A percentile compares a stretch with the other conserved stretches of the same genome.
phyloP scores from a whole-genome alignment of 2,113 vertebrate genomes.

The Strigops habroptila region DNA sequence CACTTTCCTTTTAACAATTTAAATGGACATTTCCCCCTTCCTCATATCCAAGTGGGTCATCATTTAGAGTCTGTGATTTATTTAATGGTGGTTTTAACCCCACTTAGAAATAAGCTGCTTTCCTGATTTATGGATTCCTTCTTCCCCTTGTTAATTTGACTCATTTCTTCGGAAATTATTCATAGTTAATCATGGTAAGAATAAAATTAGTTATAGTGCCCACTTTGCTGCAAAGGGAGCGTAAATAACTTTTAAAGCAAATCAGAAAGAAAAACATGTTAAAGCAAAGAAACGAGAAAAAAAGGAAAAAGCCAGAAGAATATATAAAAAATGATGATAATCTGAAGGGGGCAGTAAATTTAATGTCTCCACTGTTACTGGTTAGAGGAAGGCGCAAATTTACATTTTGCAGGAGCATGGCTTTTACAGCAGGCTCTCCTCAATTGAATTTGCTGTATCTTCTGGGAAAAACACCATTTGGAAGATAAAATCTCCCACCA shows the following conservation, averaged over 20 bases:
- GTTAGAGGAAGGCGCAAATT: conserved; percentile 59
- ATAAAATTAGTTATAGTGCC: conserved; percentile 76
- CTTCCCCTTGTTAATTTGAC: conserved; percentile 77
- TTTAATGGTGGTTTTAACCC: conserved; percentile 75
- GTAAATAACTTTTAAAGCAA: conserved; percentile 78
- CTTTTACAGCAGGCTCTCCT: conserved; percentile 65
- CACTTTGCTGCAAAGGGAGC: conserved; percentile 72
- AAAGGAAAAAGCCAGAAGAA: conserved; percentile 37
- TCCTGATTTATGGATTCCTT: conserved; percentile 78
- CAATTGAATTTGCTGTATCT: conserved; percentile 60
- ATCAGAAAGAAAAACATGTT: conserved; percentile 39
- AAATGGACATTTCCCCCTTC: not conserved
- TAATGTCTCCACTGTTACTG: conserved; percentile 51
- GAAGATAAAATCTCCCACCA: conserved; percentile 70
- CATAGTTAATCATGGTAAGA: conserved; percentile 76
- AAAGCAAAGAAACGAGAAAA: not conserved
- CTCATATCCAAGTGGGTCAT: not conserved
- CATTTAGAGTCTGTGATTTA: conserved; percentile 72
- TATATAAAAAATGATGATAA: conserved; percentile 52
- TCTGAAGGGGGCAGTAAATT: conserved; percentile 61
- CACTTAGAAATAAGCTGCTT: conserved; percentile 75
- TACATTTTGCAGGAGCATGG: conserved; percentile 16
- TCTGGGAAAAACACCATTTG: conserved; percentile 67
- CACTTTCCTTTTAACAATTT: conserved; percentile 36
- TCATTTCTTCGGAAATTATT: conserved; percentile 80